Base-by-base conservation (phyloP, 2,888 invertebrate genomes). In the Pogonocherus hispidulus region DNA sequence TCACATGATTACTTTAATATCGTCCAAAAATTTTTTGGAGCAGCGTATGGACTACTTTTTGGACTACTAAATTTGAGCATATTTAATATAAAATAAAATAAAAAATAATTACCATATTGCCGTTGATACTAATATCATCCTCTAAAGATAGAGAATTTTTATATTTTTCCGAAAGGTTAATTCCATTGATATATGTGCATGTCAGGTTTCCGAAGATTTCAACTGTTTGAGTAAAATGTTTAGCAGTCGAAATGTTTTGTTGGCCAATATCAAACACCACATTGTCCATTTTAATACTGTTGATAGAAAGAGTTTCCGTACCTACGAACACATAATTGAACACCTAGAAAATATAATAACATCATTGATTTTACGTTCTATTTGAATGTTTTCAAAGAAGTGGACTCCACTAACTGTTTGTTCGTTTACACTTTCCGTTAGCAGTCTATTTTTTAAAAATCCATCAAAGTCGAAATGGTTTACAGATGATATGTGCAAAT, bases 241-340 rank as follows among this genome's bases (percentile, higher is more conserved):
- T 84, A 16, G 71, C 59, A 23, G 76, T 70, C n/a, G 52, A 55
- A 44, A 85, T 82, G n/a, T 70, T 70, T 73, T 83, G 82, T 54
- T 71, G 62, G 8, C 72, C 80, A 3, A 73, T 67, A 74, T 85
- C 84, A 67, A 81, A 81, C 44, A 84, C 80, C 3, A 84, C 75
- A 68, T 84, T 78, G 32, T 78, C 71, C 5, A 83, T 69, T 20
- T 67, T 44, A 11, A 85, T 74, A 18, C 78, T 71, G 71, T 85
- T 85, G 18, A 85, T 81, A 6, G 59, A 56, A 6, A 75, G 55
- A 16, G 81, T 78, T 37, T 37, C 69, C n/a, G 81, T 72, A 46
- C 77, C 84, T 84, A 67, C 19, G 73, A 78, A 52, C 55, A 70
- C 27, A 66, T 37, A 16, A 51, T 27, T 14, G 37, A 22, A 2